Conservation (phyloP, 1,140 invertebrate species). For the Medauroidea extradentata region DNA sequence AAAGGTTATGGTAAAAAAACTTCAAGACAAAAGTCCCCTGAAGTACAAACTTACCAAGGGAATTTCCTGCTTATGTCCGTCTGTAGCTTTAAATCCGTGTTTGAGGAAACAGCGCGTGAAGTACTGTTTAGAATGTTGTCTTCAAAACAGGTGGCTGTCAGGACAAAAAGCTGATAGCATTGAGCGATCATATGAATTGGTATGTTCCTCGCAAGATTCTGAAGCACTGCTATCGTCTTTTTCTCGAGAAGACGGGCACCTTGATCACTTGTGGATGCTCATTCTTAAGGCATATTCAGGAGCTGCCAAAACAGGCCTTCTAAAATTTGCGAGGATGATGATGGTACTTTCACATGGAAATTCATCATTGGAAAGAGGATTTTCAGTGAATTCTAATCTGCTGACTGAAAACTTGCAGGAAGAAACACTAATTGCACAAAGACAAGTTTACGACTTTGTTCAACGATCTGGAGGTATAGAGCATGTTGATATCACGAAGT, state of each 20-base stretch:
- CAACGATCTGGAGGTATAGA: slow-evolving; percentile 2
- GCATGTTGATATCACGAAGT: slow-evolving; percentile 13
- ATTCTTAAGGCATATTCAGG: slow-evolving; percentile 13
- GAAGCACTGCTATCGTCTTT: too few species aligned
- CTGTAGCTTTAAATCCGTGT: too few species aligned
- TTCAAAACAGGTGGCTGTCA: slow-evolving; percentile 8
- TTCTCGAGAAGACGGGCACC: too few species aligned
- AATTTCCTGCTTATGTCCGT: not conserved
- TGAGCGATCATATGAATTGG: slow-evolving; percentile 4
- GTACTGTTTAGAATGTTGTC: not conserved
- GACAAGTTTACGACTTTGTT: slow-evolving; percentile 18
- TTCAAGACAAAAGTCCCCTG: not conserved
- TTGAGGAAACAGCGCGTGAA: not conserved
- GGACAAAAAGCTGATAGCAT: slow-evolving; percentile 4
- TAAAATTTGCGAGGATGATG: slow-evolving; percentile 18
- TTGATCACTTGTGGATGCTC: slow-evolving; percentile 15
- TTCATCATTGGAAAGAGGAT: slow-evolving; percentile 10
- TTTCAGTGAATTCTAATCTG: slow-evolving; percentile 10
- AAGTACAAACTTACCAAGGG: not conserved
- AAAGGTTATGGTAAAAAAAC: too few species aligned
- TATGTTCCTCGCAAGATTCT: not conserved
- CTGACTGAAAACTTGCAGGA: slow-evolving; percentile 19
- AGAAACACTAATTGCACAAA: slow-evolving; percentile 20
- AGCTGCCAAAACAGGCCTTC: slow-evolving; percentile 7
- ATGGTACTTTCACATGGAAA: slow-evolving; percentile 20